Evolutionary conservation across 2,113 vertebrate species (phyloP).

Genomic region (Pelmatolapia mariae): DNA sequence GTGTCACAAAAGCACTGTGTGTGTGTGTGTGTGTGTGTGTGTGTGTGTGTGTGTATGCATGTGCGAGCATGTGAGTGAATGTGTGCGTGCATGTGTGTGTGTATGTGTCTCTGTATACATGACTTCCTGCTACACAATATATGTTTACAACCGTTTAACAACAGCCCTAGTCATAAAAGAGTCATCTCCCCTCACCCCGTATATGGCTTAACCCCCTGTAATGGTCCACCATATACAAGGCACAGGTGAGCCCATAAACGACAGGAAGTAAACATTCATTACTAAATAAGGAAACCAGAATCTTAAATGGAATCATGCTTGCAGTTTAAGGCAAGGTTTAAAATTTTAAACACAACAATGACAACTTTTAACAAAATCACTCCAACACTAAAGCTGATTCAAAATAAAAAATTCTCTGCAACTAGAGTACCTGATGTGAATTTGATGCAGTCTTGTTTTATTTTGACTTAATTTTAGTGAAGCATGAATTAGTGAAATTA

Average conservation of each 20-base stretch:
- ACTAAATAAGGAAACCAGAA: background rate
- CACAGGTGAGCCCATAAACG: fast-evolving
- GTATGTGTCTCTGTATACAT: fast-evolving
- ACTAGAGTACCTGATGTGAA: too few species aligned
- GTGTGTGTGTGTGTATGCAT: fast-evolving
- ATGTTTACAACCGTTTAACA: too few species aligned
- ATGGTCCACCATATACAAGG: background rate
- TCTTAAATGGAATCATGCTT: background rate
- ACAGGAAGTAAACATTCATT: background rate
- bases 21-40: too few species aligned
- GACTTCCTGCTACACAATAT: fast-evolving
- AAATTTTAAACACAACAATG: background rate
- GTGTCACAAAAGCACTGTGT: background rate
- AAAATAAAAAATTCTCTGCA: too few species aligned
- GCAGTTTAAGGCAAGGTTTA: background rate
- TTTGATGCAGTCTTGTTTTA: too few species aligned
- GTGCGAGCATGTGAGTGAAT: background rate
- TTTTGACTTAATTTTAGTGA: too few species aligned
- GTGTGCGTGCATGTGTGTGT: fast-evolving
- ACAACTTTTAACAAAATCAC: too few species aligned
- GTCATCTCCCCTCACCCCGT: background rate
- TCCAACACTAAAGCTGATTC: too few species aligned
- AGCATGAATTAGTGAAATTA: too few species aligned
- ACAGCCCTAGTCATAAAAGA: background rate
- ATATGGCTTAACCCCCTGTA: fast-evolving